Base-by-base conservation (phyloP, 2,797 vertebrate genomes). In the Melanotaenia parkinsoni region DNA sequence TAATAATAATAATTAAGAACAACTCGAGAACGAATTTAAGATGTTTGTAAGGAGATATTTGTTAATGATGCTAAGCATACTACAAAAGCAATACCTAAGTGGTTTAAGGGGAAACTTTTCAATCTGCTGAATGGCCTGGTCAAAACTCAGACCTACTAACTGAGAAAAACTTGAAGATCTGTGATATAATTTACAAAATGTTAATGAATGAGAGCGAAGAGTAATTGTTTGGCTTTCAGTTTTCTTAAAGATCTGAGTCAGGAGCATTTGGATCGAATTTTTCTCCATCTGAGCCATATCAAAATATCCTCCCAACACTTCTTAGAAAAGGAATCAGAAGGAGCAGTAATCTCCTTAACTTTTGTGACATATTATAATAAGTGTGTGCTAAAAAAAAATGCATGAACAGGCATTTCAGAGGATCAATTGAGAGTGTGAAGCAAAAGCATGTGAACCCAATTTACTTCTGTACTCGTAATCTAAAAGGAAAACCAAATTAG, bases 291-390 rank as follows among this genome's bases (percentile, higher is more conserved):
- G 18, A 67, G 66, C 59, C 14, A 3, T 65, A 70, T 82, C 50
- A 38, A 63, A 82, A 79, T 70, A 67, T 81, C 47, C 64, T 72
- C 68, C 67, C 70, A 81, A 33, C 18, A 37, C 67, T 56, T 66
- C 67, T 70, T 1, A 50, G 30, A 75, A 63, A 72, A 83, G 58
- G 75, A 64, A 58, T 67, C 33, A 56, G 60, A 51, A 79, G 72
- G 32, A 76, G 43, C 74, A 70, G 60, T 77, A 77, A 81, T 82
- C 81, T 79, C 47, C 79, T 76, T 74, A 69, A 73, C 13, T 6
- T 80, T 78, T 63, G 47, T 77, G 65, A 26, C 71, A 62, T 85
- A 74, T 61, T 71, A 58, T 5, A 35, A 67, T 72, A 69, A 64
- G 58, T 76, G 72, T 43, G 63, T 78, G 67, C 67, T 70, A 26